phyloP scores from a whole-genome alignment of 2,797 vertebrate genomes.

The Hippocampus kuda region DNA sequence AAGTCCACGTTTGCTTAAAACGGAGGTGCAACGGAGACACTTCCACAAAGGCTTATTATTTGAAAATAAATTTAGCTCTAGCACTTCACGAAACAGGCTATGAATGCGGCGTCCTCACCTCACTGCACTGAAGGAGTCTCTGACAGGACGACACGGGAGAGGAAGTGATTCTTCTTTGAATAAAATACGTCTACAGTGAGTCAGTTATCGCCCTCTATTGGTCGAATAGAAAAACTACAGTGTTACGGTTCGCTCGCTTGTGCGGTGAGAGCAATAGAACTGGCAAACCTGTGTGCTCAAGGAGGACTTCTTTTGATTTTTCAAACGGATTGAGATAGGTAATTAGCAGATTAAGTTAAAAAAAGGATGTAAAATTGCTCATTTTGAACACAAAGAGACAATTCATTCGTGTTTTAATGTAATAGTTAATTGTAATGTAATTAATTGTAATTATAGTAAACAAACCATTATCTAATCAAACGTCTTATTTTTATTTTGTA shows the following conservation, averaged over 20 bases:
- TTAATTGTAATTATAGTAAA: neutral
- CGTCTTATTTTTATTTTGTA: too few relatives aligned
- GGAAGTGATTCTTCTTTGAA: conserved; percentile 40
- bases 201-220: conserved; percentile 25
- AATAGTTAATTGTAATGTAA: neutral
- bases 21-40: fast-evolving
- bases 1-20: fast-evolving
- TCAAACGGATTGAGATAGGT: neutral
- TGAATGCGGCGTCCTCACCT: conserved; percentile 39
- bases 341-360: neutral
- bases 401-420: neutral
- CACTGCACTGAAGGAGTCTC: conserved; percentile 13
- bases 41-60: neutral
- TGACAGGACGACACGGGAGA: conserved; percentile 3
- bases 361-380: neutral
- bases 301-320: neutral
- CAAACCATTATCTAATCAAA: neutral
- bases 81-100: neutral
- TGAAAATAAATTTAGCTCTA: neutral
- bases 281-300: neutral
- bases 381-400: neutral
- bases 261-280: neutral
- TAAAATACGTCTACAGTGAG: neutral
- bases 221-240: neutral
- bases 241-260: neutral